A percentile compares a stretch with the other conserved stretches of the same genome.
Evolutionary conservation across 2,113 vertebrate species (phyloP).

Genomic region (Camarhynchus parvulus): DNA sequence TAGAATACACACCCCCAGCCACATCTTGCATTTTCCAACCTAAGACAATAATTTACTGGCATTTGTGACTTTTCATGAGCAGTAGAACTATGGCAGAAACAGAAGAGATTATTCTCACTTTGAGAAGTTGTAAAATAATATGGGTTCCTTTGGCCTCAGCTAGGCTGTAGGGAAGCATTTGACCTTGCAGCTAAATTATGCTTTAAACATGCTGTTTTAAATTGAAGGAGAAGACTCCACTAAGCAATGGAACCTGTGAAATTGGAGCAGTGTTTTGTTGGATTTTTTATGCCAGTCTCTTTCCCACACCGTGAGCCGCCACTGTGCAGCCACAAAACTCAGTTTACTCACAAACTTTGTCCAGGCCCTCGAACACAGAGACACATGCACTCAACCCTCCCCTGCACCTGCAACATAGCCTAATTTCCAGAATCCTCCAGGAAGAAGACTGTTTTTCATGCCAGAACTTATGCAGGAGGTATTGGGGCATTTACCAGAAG

Average conservation of each 20-base stretch:
- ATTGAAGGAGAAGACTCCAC: background rate
- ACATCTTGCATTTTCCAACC: background rate
- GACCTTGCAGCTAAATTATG: background rate
- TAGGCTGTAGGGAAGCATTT: background rate
- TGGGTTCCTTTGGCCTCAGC: background rate
- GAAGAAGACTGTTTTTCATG: background rate
- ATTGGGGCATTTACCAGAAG: background rate
- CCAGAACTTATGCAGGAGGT: background rate
- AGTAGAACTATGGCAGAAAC: background rate
- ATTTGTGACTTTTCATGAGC: background rate
- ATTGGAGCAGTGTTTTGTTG: background rate
- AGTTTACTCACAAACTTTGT: background rate
- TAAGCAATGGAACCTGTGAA: background rate
- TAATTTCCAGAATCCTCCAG: background rate
- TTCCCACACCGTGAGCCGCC: fast-evolving
- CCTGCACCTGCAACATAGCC: fast-evolving
- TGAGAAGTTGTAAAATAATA: background rate
- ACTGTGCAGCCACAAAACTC: background rate
- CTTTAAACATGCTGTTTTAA: background rate
- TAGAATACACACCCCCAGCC: background rate
- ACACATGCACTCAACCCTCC: background rate
- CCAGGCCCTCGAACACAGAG: too few species aligned
- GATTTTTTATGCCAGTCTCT: background rate
- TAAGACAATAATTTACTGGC: background rate
- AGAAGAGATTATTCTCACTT: background rate